A percentile compares a stretch with the other conserved stretches of the same genome.
phyloP scores from a whole-genome alignment of 2,797 vertebrate genomes.

The Gymnothorax reevesii region DNA sequence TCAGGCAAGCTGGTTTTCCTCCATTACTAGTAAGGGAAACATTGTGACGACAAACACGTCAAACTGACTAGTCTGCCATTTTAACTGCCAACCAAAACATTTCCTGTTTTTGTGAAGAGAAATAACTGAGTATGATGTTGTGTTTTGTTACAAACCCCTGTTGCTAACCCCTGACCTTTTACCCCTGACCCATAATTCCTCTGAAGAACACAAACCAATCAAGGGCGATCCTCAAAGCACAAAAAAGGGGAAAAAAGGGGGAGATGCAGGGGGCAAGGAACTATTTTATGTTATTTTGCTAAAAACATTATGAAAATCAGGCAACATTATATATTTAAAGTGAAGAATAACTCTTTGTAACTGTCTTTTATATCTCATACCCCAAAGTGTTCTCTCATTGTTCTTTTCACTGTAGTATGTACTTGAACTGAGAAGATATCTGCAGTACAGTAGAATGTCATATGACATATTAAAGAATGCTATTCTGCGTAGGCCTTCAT shows the following conservation, averaged over 20 bases:
- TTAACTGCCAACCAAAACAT: slow-evolving; percentile 24
- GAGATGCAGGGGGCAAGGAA: neutral
- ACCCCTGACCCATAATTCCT: neutral
- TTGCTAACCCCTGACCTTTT: neutral
- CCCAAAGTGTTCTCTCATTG: slow-evolving; percentile 22
- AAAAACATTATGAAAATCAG: slow-evolving; percentile 9
- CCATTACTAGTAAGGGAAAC: slow-evolving; percentile 7
- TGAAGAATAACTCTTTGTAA: slow-evolving; percentile 27
- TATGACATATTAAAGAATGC: slow-evolving; percentile 28
- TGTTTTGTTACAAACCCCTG: slow-evolving; percentile 14
- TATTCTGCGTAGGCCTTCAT: slow-evolving; percentile 32
- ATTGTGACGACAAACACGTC: slow-evolving; percentile 9
- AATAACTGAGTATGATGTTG: neutral
- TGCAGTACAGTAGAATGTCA: slow-evolving; percentile 24
- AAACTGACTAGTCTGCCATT: neutral
- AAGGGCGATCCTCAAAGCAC: slow-evolving; percentile 31
- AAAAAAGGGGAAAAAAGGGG: neutral
- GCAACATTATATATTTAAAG: slow-evolving; percentile 25
- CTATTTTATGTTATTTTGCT: slow-evolving; percentile 14
- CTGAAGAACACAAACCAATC: slow-evolving; percentile 5
- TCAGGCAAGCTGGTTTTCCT: neutral
- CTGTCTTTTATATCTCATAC: slow-evolving; percentile 26
- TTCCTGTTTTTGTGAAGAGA: slow-evolving; percentile 11
- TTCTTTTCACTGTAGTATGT: slow-evolving; percentile 31
- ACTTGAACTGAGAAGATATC: slow-evolving; percentile 28